Base-by-base conservation (phyloP, 2,797 vertebrate species). In the Anniella stebbinsi region DNA sequence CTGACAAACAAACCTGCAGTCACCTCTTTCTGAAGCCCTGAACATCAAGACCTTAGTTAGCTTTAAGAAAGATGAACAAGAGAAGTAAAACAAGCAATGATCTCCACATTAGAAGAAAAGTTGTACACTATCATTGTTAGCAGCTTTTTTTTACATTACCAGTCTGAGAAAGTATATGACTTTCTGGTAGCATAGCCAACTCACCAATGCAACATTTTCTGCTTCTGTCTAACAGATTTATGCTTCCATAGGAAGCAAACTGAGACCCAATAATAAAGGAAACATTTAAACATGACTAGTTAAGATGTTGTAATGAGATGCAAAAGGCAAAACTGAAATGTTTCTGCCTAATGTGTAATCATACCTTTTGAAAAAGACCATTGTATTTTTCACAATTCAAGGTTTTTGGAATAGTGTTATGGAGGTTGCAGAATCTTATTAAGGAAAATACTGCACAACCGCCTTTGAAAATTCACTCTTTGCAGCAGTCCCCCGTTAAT, bases 401-500 rank as follows among this genome's bases (percentile, higher is more conserved):
- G 9, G 10, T 28, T 86, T 75, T 73, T 28, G 3, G 36, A 73
- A 82, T 73, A 81, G 33, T 17, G 12, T 63, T 82, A 60, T 28
- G 30, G 38, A 28, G 30, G 48, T 30, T 88, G 51, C 57, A 83
- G 72, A 83, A 75, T 18, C 38, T 51, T 83, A 82, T 73, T 75
- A 83, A 30, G 54, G 18, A 83, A 75, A 45, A 12, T 33, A 17
- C 45, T 66, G 80, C 54, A 83, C 30, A 83, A 73, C 23, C 57
- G 73, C 41, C 70, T 75, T 76, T 83, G 87, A 88, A 66, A 81
- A 83, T 72, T 72, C 78, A 67, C 72, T 25, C 25, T 89, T 48
- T 89, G 33, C 25, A 67, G 63, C 60, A 89, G 60, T 69, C 57
- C 41, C 73, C 88, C 30, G 54, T 78, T 89, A 89, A 89, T 89